Base-by-base conservation (phyloP, 2,113 vertebrate species). In the Acinonyx jubatus region DNA sequence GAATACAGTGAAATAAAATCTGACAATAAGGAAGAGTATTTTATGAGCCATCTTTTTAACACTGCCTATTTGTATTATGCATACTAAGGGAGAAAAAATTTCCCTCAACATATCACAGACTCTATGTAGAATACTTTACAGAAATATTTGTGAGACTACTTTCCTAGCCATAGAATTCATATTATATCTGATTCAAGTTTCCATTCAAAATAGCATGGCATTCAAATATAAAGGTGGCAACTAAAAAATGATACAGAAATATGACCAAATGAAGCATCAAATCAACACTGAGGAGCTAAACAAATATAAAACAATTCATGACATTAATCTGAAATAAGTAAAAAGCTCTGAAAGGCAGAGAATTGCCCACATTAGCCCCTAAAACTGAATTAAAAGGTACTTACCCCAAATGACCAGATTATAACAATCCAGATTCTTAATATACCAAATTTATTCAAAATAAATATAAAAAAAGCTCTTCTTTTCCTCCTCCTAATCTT, bases 401-500 rank as follows among this genome's bases (percentile, higher is more conserved):
- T 99, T 98, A 99, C 99, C 99, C 94, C 97, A 97, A 94, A 80
- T 84, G 90, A 94, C 91, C 94, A 98, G 97, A 96, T 96, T 98
- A 97, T 92, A 33, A 95, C 3, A 97, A 98, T 98, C 98, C 98
- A 98, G 98, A 98, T 98, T 97, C 95, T 94, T 97, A 97, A 98
- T 74, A 97, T 94, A 98, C 98, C 97, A 96, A 92, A 98, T 96
- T 98, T 96, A 98, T 98, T 96, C 96, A 96, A 98, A 98, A 98
- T 69, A 98, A 88, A 98, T 98, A 98, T 55, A 98, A 98, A 98
- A 98, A 99, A 97, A 48, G 61, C 97, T 98, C 97, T 92, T 98
- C 97, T 98, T 98, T 97, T 98, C 97, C 97, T 19, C 96, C 98
- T 98, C 90, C 97, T 95, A 98, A 98, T 99, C 98, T 98, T 98